Evolutionary conservation across 1,140 invertebrate species (phyloP), one percentile per base, ranked within the genome.

Genomic region (Apis florea): DNA sequence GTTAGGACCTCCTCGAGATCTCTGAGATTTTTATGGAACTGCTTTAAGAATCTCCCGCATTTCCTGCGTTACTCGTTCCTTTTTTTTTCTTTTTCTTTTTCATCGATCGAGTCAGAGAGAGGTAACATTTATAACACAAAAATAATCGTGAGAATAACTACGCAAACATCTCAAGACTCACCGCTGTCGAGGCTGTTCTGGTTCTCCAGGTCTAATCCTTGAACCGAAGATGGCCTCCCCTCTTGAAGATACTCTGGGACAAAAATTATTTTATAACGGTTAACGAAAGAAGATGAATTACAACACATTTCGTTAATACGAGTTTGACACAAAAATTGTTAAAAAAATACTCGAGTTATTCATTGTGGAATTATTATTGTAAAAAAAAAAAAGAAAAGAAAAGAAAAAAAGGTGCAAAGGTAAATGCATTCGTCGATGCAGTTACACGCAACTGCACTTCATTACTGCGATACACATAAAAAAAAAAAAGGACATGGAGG

Each of bases 141-240:
- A 19, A 47, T n/a, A n/a, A 40, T 0, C 11, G 0, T 0, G 4
- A 40, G 4, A 21, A 64, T 11, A 40, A 40, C 40, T n/a, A 47
- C 12, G 19, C 13, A 12, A 13, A 47, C n/a, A n/a, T 10, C n/a
- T 80, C 12, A 12, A 31, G 19, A 89, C 91, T 92, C 77, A 92
- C 91, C 91, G 70, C 91, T 92, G 72, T 92, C 91, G 80, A 91
- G 90, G 26, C 91, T 92, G 68, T 92, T 92, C 63, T 92, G 91
- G 86, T 92, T 92, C 24, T 92, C 91, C 75, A 92, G 61, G 71
- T 92, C 91, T 4, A 90, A 86, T 19, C 82, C 90, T 64, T 89
- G 87, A 4, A 85, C 58, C 5, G 91, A 86, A 26, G 89, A 88
- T 13, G 85, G 74, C 11, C 85, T 84, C 47, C 83, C 85, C 51